Percentiles rank a stretch among this genome's conserved stretches.
Conservation (phyloP, 2,888 invertebrate genomes). For the Busseola fusca region DNA sequence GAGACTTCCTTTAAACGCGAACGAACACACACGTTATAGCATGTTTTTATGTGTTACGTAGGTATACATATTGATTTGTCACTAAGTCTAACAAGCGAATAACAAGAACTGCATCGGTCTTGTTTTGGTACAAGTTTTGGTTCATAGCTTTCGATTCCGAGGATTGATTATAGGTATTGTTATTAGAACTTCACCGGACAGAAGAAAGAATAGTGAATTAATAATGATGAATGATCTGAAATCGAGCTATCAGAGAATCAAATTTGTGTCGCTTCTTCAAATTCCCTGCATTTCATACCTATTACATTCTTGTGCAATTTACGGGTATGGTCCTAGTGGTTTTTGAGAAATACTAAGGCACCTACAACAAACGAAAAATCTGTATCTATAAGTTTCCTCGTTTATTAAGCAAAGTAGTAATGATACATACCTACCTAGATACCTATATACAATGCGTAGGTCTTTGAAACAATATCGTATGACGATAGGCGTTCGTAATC, state of each 20-base stretch:
- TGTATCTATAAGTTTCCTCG: not conserved
- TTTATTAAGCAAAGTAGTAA: not conserved
- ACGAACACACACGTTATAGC: not conserved
- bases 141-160: not conserved
- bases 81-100: not conserved
- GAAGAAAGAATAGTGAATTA: not conserved
- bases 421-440: not conserved
- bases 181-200: not conserved
- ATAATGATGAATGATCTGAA: slow-evolving; percentile 5
- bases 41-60: no score
- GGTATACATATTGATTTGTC: not conserved
- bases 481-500: slow-evolving; percentile 32
- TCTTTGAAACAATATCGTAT: slow-evolving; percentile 20
- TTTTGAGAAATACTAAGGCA: not conserved
- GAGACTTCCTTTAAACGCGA: not conserved
- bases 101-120: not conserved
- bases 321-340: not conserved
- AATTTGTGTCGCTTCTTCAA: not conserved
- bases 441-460: not conserved
- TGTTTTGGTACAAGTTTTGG: not conserved
- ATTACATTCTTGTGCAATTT: not conserved
- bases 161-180: not conserved
- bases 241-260: not conserved
- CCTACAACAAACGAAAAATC: not conserved
- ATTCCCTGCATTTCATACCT: not conserved